phyloP scores from a whole-genome alignment of 2,888 invertebrate genomes.

The Pyrochroa serraticornis region DNA sequence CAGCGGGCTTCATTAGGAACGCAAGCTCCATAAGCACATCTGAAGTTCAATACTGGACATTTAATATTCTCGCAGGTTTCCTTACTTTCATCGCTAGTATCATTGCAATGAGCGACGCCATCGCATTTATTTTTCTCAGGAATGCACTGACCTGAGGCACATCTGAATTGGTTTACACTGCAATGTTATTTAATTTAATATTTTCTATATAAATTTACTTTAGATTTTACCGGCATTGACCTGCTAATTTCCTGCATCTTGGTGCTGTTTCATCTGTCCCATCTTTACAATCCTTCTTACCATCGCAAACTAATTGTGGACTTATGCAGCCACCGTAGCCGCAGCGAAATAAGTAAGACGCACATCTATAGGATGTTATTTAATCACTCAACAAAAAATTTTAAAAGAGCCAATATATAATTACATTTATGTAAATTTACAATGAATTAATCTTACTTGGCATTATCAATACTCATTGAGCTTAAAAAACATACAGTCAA shows the following conservation, averaged over 20 bases:
- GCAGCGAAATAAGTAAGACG: slow-evolving; percentile 21
- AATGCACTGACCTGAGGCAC: slow-evolving; percentile 27
- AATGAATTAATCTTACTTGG: too few relatives aligned
- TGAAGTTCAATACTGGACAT: slow-evolving; percentile 42
- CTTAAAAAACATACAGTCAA: too few relatives aligned
- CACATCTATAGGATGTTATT: slow-evolving; percentile 68
- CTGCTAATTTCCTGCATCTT: too few relatives aligned
- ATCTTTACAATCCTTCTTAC: slow-evolving; percentile 56
- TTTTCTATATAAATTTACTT: neutral
- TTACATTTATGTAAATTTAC: too few relatives aligned
- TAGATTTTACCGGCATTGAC: too few relatives aligned
- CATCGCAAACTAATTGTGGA: slow-evolving; percentile 61
- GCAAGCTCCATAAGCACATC: slow-evolving; percentile 50
- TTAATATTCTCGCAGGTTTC: slow-evolving; percentile 5
- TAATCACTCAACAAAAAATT: too few relatives aligned
- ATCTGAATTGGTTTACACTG: slow-evolving; percentile 20
- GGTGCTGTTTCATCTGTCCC: slow-evolving; percentile 55
- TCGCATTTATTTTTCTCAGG: slow-evolving; percentile 33
- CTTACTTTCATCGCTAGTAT: slow-evolving; percentile 38
- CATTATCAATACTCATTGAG: too few relatives aligned
- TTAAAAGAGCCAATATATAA: too few relatives aligned
- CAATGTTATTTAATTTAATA: neutral
- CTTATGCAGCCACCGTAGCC: slow-evolving; percentile 68
- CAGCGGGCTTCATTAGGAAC: slow-evolving; percentile 60
- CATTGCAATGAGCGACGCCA: slow-evolving; percentile 38